Base-by-base conservation (phyloP, 2,797 vertebrate species). In the Gymnopithys bicolor region DNA sequence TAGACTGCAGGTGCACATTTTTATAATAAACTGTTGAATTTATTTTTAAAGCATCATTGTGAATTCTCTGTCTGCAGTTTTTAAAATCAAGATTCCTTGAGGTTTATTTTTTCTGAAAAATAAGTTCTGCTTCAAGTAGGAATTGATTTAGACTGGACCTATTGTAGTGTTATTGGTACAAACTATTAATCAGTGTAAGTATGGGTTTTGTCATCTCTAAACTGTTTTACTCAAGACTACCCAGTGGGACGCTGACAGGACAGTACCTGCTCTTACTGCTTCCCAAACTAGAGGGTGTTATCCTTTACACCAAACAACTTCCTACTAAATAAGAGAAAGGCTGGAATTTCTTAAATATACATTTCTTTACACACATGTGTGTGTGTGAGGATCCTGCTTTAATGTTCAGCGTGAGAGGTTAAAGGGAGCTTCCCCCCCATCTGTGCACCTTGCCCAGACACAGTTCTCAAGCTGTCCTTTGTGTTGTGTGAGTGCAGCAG, bases 351-450 rank as follows among this genome's bases (percentile, higher is more conserved):
- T 63, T 32, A 37, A 37, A n/a, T 32, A 4, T 1, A 0, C 13
- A 1, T 3, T 49, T 60, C 39, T 83, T 49, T 45, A 27, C 15
- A 32, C 3, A 0, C 2, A 2, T 0, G 0, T 5, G 3, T 10
- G 2, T 0, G 0, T 46, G 24, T 41, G 49, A 39, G 30, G 48
- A 64, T 49, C 23, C 64, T 74, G 64, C 21, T 25, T 58, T 64
- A 19, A 2, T 14, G 6, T 69, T 68, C 17, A 4, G 33, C 10
- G 15, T 22, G 69, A 7, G 53, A 56, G 60, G 25, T 52, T 18
- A 25, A 45, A 66, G 28, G 41, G 48, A 69, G 22, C 14, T 48
- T n/a, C 7, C 35, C 35, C 35, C 35, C 35, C 35, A 35, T 3
- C 60, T 52, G 23, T 46, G 13, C 19, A 4, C 19, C 53, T 39